These are phyloP conservation scores for Dinothrombium tinctorium DNA, from an alignment of 1,140 invertebrate genomes.

Conservation along the genomic window DNA sequence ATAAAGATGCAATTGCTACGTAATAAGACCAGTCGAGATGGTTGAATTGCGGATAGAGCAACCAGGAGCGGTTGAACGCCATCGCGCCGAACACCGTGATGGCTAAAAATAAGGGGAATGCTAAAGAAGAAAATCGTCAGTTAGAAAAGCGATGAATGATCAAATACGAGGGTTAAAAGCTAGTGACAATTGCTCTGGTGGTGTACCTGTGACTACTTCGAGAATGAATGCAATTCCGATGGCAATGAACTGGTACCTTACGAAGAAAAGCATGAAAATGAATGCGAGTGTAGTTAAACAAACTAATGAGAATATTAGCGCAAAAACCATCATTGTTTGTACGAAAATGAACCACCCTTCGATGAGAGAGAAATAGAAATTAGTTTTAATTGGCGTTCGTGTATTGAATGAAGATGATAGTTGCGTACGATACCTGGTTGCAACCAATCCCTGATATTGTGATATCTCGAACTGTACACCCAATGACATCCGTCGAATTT, in stretches of 20 bases:
- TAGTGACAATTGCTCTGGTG: neutral
- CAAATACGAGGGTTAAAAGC: neutral
- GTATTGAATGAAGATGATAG: neutral
- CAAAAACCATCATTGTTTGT: slow-evolving; percentile 65
- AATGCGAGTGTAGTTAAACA: slow-evolving; percentile 28
- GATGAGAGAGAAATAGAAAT: slow-evolving; percentile 13
- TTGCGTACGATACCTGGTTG: slow-evolving; percentile 46
- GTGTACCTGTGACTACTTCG: slow-evolving; percentile 39
- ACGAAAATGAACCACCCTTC: slow-evolving; percentile 73
- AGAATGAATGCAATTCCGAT: slow-evolving; percentile 39
- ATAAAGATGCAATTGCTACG: slow-evolving; percentile 55
- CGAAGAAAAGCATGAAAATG: slow-evolving; percentile 43
- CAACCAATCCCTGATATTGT: slow-evolving; percentile 74
- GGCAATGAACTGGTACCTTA: slow-evolving; percentile 58
- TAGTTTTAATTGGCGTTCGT: neutral
- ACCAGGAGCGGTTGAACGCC: slow-evolving; percentile 70
- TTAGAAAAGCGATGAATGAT: neutral
- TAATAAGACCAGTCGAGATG: slow-evolving; percentile 85
- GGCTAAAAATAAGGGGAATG: slow-evolving; percentile 34
- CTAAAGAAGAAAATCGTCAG: slow-evolving; percentile 5
- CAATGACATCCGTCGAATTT: slow-evolving; percentile 77
- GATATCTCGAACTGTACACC: slow-evolving; percentile 68
- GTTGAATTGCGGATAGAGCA: slow-evolving; percentile 84
- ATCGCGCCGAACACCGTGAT: slow-evolving; percentile 64
- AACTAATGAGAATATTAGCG: too few species aligned